A percentile compares a stretch with the other conserved stretches of the same genome.
phyloP scores from a whole-genome alignment of 2,797 vertebrate genomes.

The Arctocebus calabarensis region DNA sequence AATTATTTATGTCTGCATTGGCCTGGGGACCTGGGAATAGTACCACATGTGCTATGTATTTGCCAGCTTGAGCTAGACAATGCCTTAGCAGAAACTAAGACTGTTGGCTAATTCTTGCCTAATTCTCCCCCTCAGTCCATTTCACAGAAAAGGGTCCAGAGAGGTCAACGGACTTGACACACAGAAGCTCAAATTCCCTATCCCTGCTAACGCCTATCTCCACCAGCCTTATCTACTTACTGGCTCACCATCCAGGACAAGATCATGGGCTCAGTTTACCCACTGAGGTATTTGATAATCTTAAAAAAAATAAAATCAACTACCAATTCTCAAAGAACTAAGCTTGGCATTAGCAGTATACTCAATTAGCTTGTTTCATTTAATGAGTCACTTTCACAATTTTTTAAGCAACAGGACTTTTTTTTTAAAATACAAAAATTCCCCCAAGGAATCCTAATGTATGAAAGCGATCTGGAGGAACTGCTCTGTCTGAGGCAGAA shows the following conservation, averaged over 20 bases:
- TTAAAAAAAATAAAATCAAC: background rate
- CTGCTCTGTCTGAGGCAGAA: background rate
- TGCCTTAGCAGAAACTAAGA: background rate
- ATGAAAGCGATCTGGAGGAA: background rate
- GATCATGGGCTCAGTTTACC: background rate
- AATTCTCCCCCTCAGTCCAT: background rate
- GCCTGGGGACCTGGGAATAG: background rate
- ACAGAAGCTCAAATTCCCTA: background rate
- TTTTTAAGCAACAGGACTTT: conserved; percentile 5
- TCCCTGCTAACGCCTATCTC: background rate
- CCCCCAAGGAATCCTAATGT: background rate
- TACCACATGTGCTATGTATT: background rate
- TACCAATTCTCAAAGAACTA: conserved; percentile 43
- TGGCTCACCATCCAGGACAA: background rate
- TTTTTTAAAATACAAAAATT: background rate
- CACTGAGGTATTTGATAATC: conserved; percentile 61
- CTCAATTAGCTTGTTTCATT: conserved; percentile 37
- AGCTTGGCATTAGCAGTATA: conserved; percentile 2
- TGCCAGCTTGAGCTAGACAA: background rate
- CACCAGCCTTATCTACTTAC: background rate
- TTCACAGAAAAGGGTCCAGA: conserved; percentile 32
- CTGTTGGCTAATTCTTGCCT: background rate
- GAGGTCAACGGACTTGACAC: background rate
- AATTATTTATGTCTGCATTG: conserved; percentile 35
- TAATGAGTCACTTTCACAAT: conserved; percentile 41